Conservation (phyloP, 1,140 invertebrate species). For the Trichomalopsis sarcophagae region DNA sequence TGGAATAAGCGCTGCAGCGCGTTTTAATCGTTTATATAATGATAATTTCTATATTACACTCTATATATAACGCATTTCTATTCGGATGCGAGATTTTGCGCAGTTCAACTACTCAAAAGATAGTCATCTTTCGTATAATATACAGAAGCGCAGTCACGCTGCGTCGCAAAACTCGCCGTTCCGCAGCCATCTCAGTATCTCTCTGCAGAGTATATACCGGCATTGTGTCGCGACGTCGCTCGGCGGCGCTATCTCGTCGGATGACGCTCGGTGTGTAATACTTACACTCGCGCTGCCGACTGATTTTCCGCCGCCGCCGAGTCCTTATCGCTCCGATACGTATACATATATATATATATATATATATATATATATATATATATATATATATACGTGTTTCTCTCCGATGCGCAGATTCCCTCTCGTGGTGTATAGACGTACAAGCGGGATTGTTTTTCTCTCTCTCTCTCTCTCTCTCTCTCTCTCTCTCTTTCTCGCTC, state of each 20-base stretch:
- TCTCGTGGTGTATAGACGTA: neutral
- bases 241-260: slow-evolving; percentile 14
- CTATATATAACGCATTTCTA: too few relatives aligned
- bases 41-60: too few relatives aligned
- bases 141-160: too few relatives aligned
- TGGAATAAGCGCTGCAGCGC: too few relatives aligned
- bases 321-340: neutral
- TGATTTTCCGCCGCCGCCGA: neutral
- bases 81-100: too few relatives aligned
- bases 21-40: too few relatives aligned
- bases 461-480: too few relatives aligned
- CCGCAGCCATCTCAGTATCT: neutral
- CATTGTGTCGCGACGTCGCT: neutral
- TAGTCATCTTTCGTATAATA: too few relatives aligned
- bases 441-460: neutral
- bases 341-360: neutral
- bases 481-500: slow-evolving; percentile 23
- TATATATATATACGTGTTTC: neutral
- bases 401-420: neutral
- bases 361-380: neutral
- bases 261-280: neutral
- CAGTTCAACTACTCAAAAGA: too few relatives aligned
- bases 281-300: neutral
- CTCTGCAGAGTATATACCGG: neutral
- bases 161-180: neutral